A percentile compares a stretch with the other conserved stretches of the same genome.
Evolutionary conservation across 2,888 invertebrate species (phyloP).

Genomic region (Morinoia aosen): DNA sequence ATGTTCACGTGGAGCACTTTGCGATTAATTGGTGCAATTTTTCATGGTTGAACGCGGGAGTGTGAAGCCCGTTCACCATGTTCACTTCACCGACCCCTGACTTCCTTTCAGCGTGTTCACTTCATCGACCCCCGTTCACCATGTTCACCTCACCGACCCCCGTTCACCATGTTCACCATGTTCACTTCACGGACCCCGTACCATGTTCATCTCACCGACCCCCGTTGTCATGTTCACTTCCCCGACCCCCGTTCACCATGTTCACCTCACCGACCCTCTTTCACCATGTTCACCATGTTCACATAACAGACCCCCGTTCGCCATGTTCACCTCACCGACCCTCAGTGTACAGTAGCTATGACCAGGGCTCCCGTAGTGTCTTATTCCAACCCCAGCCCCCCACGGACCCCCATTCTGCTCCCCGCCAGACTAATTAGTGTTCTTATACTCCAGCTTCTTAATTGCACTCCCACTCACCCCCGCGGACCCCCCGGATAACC

Average conservation of each 20-base stretch:
- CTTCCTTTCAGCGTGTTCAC: background rate
- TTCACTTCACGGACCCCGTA: too few species aligned
- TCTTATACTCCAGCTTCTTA: conserved; percentile 43
- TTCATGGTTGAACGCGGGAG: background rate
- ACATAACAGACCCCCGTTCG: too few species aligned
- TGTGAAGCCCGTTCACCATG: background rate
- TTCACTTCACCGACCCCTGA: conserved; percentile 9
- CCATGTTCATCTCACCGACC: background rate
- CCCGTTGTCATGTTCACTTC: background rate
- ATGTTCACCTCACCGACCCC: too few species aligned
- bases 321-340: background rate
- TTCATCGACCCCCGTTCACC: background rate
- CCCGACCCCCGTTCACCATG: background rate
- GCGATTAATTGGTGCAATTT: background rate
- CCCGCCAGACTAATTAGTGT: conserved; percentile 33
- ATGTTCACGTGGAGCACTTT: background rate
- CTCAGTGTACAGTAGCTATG: conserved; percentile 12
- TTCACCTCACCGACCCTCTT: too few species aligned
- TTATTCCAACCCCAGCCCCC: background rate
- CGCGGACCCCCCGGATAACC: background rate
- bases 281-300: too few species aligned
- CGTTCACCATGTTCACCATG: too few species aligned
- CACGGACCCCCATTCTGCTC: background rate
- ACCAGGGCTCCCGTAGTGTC: background rate
- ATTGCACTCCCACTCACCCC: conserved; percentile 38